Evolutionary conservation across 2,113 vertebrate genomes (phyloP).

Genomic region (Orientallactaga bullata): DNA sequence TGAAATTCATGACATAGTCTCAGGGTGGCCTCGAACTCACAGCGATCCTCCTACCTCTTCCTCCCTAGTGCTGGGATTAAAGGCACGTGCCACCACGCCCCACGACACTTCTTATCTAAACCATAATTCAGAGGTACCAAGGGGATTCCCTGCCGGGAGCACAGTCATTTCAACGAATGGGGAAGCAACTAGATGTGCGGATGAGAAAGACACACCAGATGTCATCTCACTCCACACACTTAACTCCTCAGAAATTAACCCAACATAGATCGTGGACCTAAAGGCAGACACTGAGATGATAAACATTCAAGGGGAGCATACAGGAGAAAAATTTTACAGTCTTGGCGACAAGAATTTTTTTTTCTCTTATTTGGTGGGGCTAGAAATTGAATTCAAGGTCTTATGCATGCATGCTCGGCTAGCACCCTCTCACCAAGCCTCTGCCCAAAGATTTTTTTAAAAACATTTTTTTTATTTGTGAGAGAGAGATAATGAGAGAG

Average conservation of each 20-base stretch:
- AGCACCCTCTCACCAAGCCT: neutral
- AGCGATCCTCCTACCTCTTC: too few relatives aligned
- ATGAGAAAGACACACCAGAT: neutral
- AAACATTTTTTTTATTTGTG: too few relatives aligned
- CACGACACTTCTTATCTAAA: too few relatives aligned
- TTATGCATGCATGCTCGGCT: neutral
- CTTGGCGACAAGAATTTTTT: neutral
- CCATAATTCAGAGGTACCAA: neutral
- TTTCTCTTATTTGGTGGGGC: neutral
- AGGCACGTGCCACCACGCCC: too few relatives aligned
- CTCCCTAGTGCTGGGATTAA: too few relatives aligned
- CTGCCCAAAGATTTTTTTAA: too few relatives aligned
- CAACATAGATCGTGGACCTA: neutral
- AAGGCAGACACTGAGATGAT: neutral
- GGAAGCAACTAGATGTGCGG: neutral
- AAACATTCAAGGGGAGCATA: neutral
- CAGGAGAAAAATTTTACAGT: neutral
- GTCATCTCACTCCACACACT: neutral
- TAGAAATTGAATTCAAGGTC: neutral
- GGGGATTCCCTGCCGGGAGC: too few relatives aligned
- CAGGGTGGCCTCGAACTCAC: too few relatives aligned
- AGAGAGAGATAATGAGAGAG: too few relatives aligned
- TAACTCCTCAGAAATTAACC: neutral
- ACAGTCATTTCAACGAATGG: neutral
- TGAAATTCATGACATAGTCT: too few relatives aligned